A percentile compares a stretch with the other conserved stretches of the same genome.
Conservation (phyloP, 2,797 vertebrate genomes). For the Microctenopoma steveboyesi region DNA sequence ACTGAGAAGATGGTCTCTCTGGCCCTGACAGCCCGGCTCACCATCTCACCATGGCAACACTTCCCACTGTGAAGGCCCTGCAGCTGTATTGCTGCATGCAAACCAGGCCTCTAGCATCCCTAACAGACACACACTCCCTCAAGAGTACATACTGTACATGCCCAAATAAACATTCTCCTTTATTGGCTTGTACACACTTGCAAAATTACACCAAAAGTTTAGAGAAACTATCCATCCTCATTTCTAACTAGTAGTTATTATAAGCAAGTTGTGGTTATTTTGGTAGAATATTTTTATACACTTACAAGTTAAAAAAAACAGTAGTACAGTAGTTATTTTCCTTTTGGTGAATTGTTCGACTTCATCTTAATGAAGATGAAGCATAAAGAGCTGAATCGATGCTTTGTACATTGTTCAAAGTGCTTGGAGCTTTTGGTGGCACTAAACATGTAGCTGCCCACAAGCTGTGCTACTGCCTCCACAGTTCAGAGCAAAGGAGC, state of each 20-base stretch:
- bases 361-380: constrained; percentile 35
- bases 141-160: constrained; percentile 25
- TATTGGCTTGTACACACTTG: neutral
- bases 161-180: constrained; percentile 22
- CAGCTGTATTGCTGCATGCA: constrained; percentile 79
- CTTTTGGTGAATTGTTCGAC: constrained; percentile 9
- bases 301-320: neutral
- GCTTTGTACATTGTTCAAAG: constrained; percentile 51
- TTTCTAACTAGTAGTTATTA: neutral
- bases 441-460: constrained; percentile 43
- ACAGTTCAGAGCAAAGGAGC: constrained; percentile 40
- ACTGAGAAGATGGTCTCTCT: constrained; percentile 66
- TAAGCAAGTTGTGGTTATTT: constrained; percentile 1
- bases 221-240: neutral
- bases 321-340: constrained; percentile 7
- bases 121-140: constrained; percentile 21
- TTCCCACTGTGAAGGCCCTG: constrained; percentile 78
- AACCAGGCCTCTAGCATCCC: constrained; percentile 66
- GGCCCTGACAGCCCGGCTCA: constrained; percentile 75
- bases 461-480: constrained; percentile 27
- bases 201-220: neutral
- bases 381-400: constrained; percentile 38
- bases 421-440: constrained; percentile 41
- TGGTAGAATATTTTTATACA: neutral
- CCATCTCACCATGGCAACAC: constrained; percentile 87